These are phyloP conservation scores for Dusona sp. DNA, from an alignment of 2,888 invertebrate species.

Conservation along the genomic window DNA sequence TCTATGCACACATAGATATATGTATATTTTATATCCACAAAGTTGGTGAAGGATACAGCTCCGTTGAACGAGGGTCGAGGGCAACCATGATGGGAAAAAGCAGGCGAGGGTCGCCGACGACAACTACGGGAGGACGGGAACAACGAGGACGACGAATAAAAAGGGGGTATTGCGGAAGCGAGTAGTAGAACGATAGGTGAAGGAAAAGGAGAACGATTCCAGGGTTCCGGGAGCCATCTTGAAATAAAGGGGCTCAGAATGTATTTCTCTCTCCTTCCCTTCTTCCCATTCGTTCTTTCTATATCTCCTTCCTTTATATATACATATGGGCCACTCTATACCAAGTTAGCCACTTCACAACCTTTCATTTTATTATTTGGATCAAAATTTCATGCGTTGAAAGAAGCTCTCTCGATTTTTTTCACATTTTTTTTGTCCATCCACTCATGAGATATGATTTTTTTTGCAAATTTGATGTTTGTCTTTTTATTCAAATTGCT, in stretches of 20 bases:
- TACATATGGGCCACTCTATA: no score
- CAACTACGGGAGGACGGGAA: constrained; percentile 17
- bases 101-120: constrained; percentile 56
- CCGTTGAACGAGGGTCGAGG: constrained; percentile 58
- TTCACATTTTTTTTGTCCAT: no score
- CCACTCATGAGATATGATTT: no score
- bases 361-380: no score
- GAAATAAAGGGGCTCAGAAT: constrained; percentile 32
- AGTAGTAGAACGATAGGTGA: constrained; percentile 37
- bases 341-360: no score
- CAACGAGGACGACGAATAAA: constrained; percentile 43
- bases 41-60: constrained; percentile 45
- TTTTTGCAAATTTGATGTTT: no score
- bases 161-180: constrained; percentile 31
- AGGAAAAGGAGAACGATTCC: constrained; percentile 36
- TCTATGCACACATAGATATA: neutral
- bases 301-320: neutral
- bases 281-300: neutral
- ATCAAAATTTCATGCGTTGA: no score
- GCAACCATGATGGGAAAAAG: constrained; percentile 59
- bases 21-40: constrained; percentile 10
- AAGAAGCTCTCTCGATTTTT: no score
- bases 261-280: constrained; percentile 23
- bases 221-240: constrained; percentile 56
- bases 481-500: no score